Evolutionary conservation across 2,797 vertebrate species (phyloP), one percentile per base, ranked within the genome.

Genomic region (Clarias fuscus): DNA sequence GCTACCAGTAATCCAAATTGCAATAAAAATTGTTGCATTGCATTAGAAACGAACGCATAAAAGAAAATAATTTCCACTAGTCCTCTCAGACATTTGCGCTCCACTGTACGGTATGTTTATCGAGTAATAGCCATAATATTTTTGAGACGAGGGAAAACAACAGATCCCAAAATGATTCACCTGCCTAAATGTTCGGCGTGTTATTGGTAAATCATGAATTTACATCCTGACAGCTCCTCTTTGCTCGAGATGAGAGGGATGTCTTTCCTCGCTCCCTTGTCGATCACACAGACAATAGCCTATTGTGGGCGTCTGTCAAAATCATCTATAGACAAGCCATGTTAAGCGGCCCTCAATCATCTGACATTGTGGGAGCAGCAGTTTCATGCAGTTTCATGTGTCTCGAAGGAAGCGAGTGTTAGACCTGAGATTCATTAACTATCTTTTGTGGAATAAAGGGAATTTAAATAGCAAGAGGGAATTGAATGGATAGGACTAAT

Each of bases 161-260:
- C 27, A 59, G 30, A 13, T 78, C 76, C 30, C 76, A 78, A 33
- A 56, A 59, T 22, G 53, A 64, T 62, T 3, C 20, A 37, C n/a
- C 27, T 78, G 30, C 61, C 30, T 61, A 78, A 78, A 61, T 78
- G 20, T 78, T 58, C 15, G 15, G 7, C 3, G 20, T 37, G 37
- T 62, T 22, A 40, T 61, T 78, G 56, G 27, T 17, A 59, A 61
- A 61, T 62, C 77, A 24, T 62, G 58, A 40, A 40, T 43, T 40
- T 80, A n/a, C 59, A 80, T 40, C 33, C 59, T 40, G 59, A 64
- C 77, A 80, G 77, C 64, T 58, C 58, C 18, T 77, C 75, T 77
- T 33, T 77, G 53, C 53, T 20, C 17, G 30, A 17, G n/a, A 53
- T 76, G n/a, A 17, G 73, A 58, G 14, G 58, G 77, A 61, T 24